Evolutionary conservation across 2,113 vertebrate species (phyloP).

Genomic region (Siniperca chuatsi): DNA sequence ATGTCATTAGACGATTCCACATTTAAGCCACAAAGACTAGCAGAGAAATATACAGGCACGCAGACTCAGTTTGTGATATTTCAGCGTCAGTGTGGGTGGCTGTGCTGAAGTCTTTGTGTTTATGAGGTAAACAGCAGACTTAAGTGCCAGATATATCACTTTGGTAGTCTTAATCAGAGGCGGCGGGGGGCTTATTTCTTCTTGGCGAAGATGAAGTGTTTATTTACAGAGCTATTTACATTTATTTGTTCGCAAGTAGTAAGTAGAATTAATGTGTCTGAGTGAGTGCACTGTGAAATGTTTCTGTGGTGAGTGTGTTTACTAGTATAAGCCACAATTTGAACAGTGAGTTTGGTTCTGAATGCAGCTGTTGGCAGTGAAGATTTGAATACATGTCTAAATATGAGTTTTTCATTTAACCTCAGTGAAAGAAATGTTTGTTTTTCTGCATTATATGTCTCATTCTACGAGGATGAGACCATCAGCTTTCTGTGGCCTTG

Average conservation of each 20-base stretch:
- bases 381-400: neutral
- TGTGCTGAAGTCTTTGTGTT: conserved; percentile 74
- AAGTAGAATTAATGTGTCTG: conserved; percentile 78
- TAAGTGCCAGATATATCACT: conserved; percentile 82
- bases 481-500: conserved; percentile 18
- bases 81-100: conserved; percentile 69
- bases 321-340: conserved; percentile 41
- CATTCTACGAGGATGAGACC: conserved; percentile 7
- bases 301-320: conserved; percentile 59
- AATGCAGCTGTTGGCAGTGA: neutral
- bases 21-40: conserved; percentile 42
- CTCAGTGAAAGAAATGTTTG: neutral
- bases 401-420: neutral
- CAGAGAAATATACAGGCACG: conserved; percentile 31
- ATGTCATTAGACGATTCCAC: conserved; percentile 32
- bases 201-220: conserved; percentile 78
- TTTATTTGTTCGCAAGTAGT: conserved; percentile 76
- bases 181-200: conserved; percentile 76
- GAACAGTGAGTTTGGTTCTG: conserved; percentile 23
- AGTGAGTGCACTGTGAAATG: conserved; percentile 72
- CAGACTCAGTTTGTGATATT: conserved; percentile 61
- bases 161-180: conserved; percentile 80
- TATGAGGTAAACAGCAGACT: conserved; percentile 79
- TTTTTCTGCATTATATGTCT: conserved; percentile 1
- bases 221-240: conserved; percentile 82